Evolutionary conservation across 1,140 invertebrate genomes (phyloP).

Genomic region (Drosophila ananassae): DNA sequence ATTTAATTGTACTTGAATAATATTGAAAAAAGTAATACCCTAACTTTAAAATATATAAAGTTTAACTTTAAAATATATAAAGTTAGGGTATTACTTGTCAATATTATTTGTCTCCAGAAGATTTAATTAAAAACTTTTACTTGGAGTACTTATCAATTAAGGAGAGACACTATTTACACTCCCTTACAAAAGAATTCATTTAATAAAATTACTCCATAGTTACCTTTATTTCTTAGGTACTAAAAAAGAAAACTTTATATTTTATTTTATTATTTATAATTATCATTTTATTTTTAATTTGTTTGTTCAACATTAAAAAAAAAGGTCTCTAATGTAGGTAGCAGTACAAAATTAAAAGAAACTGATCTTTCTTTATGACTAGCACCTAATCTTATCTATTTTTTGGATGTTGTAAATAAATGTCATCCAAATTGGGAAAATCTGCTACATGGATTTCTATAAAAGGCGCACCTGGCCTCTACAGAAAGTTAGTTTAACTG

Average conservation of each 20-base stretch:
- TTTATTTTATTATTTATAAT: too few species aligned
- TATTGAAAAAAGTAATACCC: too few species aligned
- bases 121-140: neutral
- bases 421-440: constrained; percentile 36
- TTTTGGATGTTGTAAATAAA: constrained; percentile 53
- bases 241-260: too few species aligned
- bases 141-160: neutral
- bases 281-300: too few species aligned
- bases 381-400: constrained; percentile 60
- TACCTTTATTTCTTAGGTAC: too few species aligned
- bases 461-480: constrained; percentile 17
- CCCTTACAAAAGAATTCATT: too few species aligned
- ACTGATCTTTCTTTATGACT: constrained; percentile 30
- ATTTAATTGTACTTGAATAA: too few species aligned
- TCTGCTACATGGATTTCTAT: constrained; percentile 13
- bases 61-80: too few species aligned
- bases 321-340: neutral
- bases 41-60: too few species aligned
- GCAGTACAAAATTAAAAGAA: constrained; percentile 13
- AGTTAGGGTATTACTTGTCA: neutral
- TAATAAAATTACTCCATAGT: too few species aligned
- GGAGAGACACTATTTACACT: too few species aligned
- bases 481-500: constrained; percentile 30
- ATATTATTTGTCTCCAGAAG: too few species aligned
- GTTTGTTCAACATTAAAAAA: neutral